Conservation (phyloP, 2,888 invertebrate species). For the Chaetoderma sp. region DNA sequence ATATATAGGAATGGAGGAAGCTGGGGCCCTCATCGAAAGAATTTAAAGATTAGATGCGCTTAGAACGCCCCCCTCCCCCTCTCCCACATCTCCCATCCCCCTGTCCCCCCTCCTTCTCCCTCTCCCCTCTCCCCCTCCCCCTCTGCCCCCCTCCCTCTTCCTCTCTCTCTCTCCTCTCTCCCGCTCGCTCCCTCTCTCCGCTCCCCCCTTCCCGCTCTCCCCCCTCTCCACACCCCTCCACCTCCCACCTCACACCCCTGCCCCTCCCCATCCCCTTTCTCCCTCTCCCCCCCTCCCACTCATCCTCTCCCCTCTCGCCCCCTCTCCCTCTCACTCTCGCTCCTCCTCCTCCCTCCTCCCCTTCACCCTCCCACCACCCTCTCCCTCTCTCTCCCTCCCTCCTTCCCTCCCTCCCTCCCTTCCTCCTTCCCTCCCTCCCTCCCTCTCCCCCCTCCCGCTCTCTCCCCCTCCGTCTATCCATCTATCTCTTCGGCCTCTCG, state of each 20-base stretch:
- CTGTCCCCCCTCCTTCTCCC: conserved; percentile 6
- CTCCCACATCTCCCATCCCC: conserved; percentile 5
- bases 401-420: not conserved
- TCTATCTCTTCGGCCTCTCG: not conserved
- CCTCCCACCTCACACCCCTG: not conserved
- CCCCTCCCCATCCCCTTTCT: conserved; percentile 7
- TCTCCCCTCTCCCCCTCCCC: conserved; percentile 1
- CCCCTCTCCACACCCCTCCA: not conserved
- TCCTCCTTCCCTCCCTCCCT: not conserved
- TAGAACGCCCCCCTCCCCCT: not conserved
- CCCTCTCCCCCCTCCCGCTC: not conserved
- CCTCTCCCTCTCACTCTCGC: conserved; percentile 17
- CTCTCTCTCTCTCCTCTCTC: not conserved
- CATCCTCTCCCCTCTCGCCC: conserved; percentile 6
- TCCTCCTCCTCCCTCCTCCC: not conserved
- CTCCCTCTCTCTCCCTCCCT: not conserved
- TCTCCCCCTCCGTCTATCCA: not conserved
- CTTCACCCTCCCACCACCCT: not conserved
- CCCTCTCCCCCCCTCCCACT: not conserved
- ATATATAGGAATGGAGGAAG: no score
- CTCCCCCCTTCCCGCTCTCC: not conserved
- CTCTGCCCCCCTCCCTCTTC: conserved; percentile 3
- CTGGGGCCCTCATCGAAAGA: no score
- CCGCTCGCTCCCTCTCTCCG: not conserved
- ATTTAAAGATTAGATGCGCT: no score